Evolutionary conservation across 2,113 vertebrate genomes (phyloP).

Genomic region (Echinops telfairi): DNA sequence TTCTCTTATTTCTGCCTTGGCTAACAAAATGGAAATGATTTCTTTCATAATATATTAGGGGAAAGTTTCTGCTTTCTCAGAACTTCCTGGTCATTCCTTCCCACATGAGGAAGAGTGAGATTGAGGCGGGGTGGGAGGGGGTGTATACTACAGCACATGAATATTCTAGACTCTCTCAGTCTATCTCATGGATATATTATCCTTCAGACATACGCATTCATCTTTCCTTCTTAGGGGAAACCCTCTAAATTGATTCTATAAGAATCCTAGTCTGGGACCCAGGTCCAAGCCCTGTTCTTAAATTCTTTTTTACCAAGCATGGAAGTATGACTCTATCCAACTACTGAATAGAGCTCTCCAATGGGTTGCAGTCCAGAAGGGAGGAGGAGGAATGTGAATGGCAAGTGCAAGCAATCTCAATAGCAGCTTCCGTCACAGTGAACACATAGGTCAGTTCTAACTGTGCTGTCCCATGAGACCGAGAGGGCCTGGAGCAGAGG

Average conservation of each 20-base stretch:
- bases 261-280: not conserved
- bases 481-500: too few relatives aligned
- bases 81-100: not conserved
- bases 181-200: not conserved
- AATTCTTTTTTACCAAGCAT: not conserved
- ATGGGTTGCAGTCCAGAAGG: not conserved
- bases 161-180: not conserved
- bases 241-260: not conserved
- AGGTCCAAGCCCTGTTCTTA: not conserved
- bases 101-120: not conserved
- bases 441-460: not conserved
- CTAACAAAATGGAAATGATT: not conserved
- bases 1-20: not conserved
- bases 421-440: not conserved
- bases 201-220: not conserved
- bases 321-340: not conserved
- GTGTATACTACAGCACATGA: too few relatives aligned
- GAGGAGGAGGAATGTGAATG: rapidly evolving
- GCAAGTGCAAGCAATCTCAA: too few relatives aligned
- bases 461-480: not conserved
- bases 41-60: not conserved
- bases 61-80: not conserved
- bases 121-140: not conserved
- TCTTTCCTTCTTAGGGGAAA: not conserved
- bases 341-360: not conserved